Percentiles rank a stretch among this genome's conserved stretches.
These are phyloP conservation scores for Champsocephalus gunnari DNA, from an alignment of 2,797 vertebrate species.

Conservation along the genomic window DNA sequence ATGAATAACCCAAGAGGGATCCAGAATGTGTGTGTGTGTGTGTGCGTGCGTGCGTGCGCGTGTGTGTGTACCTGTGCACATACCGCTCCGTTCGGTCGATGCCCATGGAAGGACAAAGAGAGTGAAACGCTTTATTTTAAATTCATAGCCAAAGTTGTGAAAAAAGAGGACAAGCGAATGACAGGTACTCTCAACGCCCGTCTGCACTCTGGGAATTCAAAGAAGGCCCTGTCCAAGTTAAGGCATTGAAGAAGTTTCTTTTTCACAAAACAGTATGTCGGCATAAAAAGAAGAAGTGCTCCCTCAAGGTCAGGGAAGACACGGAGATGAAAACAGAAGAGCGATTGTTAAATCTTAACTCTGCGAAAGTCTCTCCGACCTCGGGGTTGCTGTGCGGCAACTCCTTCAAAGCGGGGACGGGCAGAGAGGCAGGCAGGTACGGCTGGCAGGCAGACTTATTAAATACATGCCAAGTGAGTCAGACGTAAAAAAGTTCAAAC, in stretches of 20 bases:
- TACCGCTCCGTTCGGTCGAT: constrained; percentile 14
- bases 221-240: constrained; percentile 43
- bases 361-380: constrained; percentile 32
- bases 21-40: constrained; percentile 26
- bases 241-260: constrained; percentile 44
- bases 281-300: constrained; percentile 2
- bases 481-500: constrained; percentile 41
- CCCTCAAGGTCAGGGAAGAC: constrained; percentile 61
- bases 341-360: constrained; percentile 66
- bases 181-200: constrained; percentile 63
- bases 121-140: constrained; percentile 68
- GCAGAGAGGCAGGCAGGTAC: constrained; percentile 52
- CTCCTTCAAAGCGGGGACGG: constrained; percentile 53
- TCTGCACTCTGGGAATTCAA: constrained; percentile 48
- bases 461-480: constrained; percentile 59
- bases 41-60: constrained; percentile 15
- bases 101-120: constrained; percentile 52
- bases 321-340: constrained; percentile 44
- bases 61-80: constrained; percentile 10
- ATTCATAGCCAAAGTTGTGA: constrained; percentile 74
- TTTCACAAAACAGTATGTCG: constrained; percentile 3
- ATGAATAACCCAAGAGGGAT: constrained; percentile 80
- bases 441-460: constrained; percentile 66
- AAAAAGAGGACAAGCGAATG: constrained; percentile 64
- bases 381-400: constrained; percentile 17